phyloP scores from a whole-genome alignment of 2,888 invertebrate genomes.

The Cordylochernes scorpioides region DNA sequence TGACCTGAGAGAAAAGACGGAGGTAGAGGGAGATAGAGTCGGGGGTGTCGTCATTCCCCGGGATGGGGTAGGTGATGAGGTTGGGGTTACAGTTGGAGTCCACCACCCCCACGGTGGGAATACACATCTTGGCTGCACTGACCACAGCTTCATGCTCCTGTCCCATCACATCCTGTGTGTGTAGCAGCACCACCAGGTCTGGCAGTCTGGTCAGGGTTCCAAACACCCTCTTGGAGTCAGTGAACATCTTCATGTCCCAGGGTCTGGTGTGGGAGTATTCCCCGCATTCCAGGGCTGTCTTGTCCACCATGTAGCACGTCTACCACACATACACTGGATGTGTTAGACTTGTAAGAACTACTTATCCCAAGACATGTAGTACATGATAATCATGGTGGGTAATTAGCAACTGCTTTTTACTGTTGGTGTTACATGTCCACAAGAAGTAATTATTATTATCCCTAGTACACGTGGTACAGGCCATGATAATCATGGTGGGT shows the following conservation, averaged over 20 bases:
- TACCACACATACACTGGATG: conserved; percentile 5
- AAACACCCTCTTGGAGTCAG: conserved; percentile 54
- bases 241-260: conserved; percentile 47
- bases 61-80: conserved; percentile 78
- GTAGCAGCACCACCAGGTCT: conserved; percentile 70
- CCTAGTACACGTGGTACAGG: too few species aligned
- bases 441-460: too few species aligned
- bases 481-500: too few species aligned
- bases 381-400: too few species aligned
- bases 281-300: conserved; percentile 56
- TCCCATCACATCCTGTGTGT: conserved; percentile 31
- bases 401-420: too few species aligned
- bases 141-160: conserved; percentile 46
- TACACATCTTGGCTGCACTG: conserved; percentile 70
- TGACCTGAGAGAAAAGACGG: conserved; percentile 62
- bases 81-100: conserved; percentile 83
- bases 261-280: conserved; percentile 62
- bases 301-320: conserved; percentile 34
- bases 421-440: too few species aligned
- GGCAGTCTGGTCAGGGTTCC: conserved; percentile 64
- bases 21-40: conserved; percentile 57
- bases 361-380: too few species aligned
- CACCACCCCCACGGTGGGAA: conserved; percentile 62
- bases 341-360: too few species aligned
- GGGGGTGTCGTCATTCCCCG: conserved; percentile 85